phyloP scores from a whole-genome alignment of 2,113 vertebrate species.

The Rhynchopsitta pachyrhyncha region DNA sequence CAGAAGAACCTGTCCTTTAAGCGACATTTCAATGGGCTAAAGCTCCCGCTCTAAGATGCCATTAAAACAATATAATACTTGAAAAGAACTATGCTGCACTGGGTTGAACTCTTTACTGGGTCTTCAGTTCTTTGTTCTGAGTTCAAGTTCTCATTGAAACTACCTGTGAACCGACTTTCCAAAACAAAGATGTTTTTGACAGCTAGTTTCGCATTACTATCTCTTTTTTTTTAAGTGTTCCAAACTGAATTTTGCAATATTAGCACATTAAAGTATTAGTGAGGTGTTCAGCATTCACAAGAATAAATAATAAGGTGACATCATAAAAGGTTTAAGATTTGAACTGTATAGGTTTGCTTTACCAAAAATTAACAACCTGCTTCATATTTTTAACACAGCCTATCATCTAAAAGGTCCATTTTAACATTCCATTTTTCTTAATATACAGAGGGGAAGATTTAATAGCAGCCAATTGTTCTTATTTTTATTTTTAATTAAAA shows the following conservation, averaged over 20 bases:
- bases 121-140: slow-evolving; percentile 68
- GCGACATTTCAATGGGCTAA: slow-evolving; percentile 77
- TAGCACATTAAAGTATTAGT: slow-evolving; percentile 13
- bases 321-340: background rate
- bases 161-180: slow-evolving; percentile 66
- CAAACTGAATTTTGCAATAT: slow-evolving; percentile 22
- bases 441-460: background rate
- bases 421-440: background rate
- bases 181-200: slow-evolving; percentile 59
- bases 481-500: background rate
- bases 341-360: background rate
- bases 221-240: background rate
- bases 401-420: background rate
- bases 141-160: slow-evolving; percentile 64
- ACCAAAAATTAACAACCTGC: background rate
- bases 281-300: background rate
- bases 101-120: slow-evolving; percentile 61
- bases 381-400: background rate
- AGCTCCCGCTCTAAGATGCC: slow-evolving; percentile 70
- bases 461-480: background rate
- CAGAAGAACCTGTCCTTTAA: slow-evolving; percentile 81
- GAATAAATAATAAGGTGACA: background rate
- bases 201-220: slow-evolving; percentile 39
- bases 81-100: slow-evolving; percentile 74
- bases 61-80: slow-evolving; percentile 78